A percentile compares a stretch with the other conserved stretches of the same genome.
These are phyloP conservation scores for Teleopsis dalmanni DNA, from an alignment of 1,140 invertebrate species.

Conservation along the genomic window DNA sequence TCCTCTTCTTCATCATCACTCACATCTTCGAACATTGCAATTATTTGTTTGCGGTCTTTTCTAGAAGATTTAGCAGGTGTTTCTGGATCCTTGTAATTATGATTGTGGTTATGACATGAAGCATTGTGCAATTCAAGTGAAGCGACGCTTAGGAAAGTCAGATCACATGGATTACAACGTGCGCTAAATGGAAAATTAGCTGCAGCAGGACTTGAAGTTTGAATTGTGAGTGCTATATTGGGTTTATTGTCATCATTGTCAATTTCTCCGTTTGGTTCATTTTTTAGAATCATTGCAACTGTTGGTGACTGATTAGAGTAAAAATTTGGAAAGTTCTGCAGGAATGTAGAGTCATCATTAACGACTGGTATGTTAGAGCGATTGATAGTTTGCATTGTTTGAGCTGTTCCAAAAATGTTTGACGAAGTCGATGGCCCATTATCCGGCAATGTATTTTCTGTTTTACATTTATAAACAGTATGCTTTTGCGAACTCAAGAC, in stretches of 20 bases:
- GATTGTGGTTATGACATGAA: slow-evolving; percentile 24
- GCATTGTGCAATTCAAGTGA: slow-evolving; percentile 35
- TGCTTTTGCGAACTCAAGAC: not conserved
- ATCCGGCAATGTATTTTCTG: not conserved
- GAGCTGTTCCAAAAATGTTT: slow-evolving; percentile 10
- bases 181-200: slow-evolving; percentile 21
- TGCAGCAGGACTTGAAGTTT: not conserved
- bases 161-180: slow-evolving; percentile 32
- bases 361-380: not conserved
- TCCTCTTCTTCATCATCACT: too few species aligned
- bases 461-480: too few species aligned
- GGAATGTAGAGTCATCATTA: slow-evolving; percentile 24
- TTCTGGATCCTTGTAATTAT: not conserved
- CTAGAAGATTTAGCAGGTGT: too few species aligned
- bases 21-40: slow-evolving; percentile 39
- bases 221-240: not conserved
- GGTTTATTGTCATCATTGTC: too few species aligned
- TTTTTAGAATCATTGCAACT: not conserved
- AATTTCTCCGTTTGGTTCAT: not conserved
- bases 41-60: slow-evolving; percentile 30
- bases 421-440: not conserved
- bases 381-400: too few species aligned
- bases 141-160: slow-evolving; percentile 29
- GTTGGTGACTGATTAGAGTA: not conserved
- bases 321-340: slow-evolving; percentile 33